Conservation (phyloP, 2,888 invertebrate species). For the Ephialtes manifestator region DNA sequence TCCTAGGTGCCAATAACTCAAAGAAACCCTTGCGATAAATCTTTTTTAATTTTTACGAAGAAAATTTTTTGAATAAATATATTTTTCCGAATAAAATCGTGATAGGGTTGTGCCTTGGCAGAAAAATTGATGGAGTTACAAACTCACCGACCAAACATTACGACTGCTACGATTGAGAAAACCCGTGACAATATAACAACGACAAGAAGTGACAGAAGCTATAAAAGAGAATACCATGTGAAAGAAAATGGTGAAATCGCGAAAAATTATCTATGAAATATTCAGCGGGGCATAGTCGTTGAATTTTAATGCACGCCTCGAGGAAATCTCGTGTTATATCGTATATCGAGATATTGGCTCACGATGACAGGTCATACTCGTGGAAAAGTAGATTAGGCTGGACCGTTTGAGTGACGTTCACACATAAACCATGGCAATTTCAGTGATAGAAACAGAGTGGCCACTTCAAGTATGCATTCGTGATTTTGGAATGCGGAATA, state of each 20-base stretch:
- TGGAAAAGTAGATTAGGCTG: neutral
- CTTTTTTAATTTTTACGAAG: no score
- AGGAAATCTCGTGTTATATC: slow-evolving; percentile 1
- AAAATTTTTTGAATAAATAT: no score
- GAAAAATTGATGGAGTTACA: no score
- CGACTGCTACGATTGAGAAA: neutral
- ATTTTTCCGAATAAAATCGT: no score
- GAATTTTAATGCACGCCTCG: slow-evolving; percentile 35
- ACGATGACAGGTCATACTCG: neutral
- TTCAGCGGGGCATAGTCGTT: neutral
- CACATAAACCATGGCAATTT: neutral
- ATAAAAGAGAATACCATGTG: neutral
- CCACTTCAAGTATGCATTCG: neutral
- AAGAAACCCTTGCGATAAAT: no score
- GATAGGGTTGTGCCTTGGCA: no score
- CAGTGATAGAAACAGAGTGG: neutral
- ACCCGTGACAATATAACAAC: neutral
- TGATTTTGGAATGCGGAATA: neutral
- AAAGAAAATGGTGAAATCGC: neutral
- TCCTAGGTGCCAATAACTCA: no score
- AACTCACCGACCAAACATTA: no score
- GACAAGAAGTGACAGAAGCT: no score
- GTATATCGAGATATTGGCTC: slow-evolving; percentile 12
- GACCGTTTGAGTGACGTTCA: neutral
- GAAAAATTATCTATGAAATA: slow-evolving; percentile 1